phyloP scores from a whole-genome alignment of 2,797 vertebrate genomes.

The Phrynocephalus vlangalii region DNA sequence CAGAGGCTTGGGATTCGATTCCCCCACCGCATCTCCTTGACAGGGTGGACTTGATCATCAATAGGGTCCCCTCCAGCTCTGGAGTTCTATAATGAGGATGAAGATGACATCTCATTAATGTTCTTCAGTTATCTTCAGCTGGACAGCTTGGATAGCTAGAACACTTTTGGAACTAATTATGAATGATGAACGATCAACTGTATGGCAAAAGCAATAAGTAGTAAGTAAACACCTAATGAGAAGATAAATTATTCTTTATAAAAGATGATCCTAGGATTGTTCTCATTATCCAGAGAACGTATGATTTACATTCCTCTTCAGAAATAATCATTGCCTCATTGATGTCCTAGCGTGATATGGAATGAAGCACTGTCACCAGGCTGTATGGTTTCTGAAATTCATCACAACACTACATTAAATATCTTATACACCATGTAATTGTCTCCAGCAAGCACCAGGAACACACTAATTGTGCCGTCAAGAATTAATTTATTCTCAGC shows the following conservation, averaged over 20 bases:
- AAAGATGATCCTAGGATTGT: slow-evolving; percentile 68
- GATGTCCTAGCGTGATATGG: slow-evolving; percentile 74
- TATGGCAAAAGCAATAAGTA: slow-evolving; percentile 55
- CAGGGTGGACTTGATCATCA: no score
- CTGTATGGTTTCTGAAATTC: slow-evolving; percentile 75
- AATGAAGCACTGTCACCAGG: slow-evolving; percentile 73
- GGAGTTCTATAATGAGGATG: no score
- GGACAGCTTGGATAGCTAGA: not conserved
- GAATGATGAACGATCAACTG: slow-evolving; percentile 60
- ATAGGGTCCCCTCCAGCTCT: no score
- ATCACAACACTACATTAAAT: slow-evolving; percentile 75
- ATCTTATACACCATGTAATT: slow-evolving; percentile 75
- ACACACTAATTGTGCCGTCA: slow-evolving; percentile 76
- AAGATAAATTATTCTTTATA: slow-evolving; percentile 71
- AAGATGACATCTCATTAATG: not conserved
- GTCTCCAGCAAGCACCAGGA: slow-evolving; percentile 69
- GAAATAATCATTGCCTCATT: slow-evolving; percentile 64
- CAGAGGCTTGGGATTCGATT: no score
- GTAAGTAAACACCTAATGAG: slow-evolving; percentile 35
- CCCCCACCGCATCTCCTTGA: no score
- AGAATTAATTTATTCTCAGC: slow-evolving; percentile 78
- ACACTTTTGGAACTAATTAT: slow-evolving; percentile 18
- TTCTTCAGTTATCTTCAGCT: not conserved
- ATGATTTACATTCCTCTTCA: slow-evolving; percentile 73
- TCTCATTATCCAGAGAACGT: slow-evolving; percentile 65